These are phyloP conservation scores for Drosophila neocordata DNA, from an alignment of 1,140 invertebrate genomes.

Conservation along the genomic window DNA sequence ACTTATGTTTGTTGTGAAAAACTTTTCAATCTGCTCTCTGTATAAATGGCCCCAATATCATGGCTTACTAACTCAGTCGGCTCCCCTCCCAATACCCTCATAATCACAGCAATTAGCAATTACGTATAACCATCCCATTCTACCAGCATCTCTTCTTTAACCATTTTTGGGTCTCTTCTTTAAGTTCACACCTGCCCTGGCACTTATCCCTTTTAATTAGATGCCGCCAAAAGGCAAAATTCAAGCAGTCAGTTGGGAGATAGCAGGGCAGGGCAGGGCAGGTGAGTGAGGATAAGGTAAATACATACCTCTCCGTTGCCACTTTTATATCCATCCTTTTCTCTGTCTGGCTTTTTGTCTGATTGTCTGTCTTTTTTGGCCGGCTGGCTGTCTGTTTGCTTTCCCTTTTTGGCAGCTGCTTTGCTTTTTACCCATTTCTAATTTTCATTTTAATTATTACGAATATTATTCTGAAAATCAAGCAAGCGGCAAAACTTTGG, in stretches of 20 bases:
- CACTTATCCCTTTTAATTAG: conserved; percentile 79
- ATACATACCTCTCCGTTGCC: neutral
- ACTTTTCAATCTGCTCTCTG: neutral
- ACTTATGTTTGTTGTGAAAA: neutral
- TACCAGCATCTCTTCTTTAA: neutral
- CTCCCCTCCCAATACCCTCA: conserved; percentile 18
- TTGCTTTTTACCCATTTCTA: conserved; percentile 60
- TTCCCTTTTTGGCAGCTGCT: conserved; percentile 59
- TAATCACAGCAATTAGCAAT: conserved; percentile 79
- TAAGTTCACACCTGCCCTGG: conserved; percentile 68
- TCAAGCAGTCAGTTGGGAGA: conserved; percentile 50
- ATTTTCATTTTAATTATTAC: conserved; percentile 80
- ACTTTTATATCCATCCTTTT: neutral
- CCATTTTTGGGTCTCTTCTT: conserved; percentile 15
- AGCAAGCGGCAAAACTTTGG: conserved; percentile 67
- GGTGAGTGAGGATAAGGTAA: neutral
- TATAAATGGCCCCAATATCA: neutral
- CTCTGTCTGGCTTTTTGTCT: neutral
- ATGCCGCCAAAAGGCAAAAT: conserved; percentile 72
- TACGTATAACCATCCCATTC: conserved; percentile 36
- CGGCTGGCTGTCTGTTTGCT: conserved; percentile 25
- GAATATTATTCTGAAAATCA: conserved; percentile 74
- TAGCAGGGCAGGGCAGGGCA: neutral
- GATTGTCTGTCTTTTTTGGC: neutral
- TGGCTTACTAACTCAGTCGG: conserved; percentile 16